These are phyloP conservation scores for Lycocerus yunnanus DNA, from an alignment of 2,888 invertebrate species.

Conservation along the genomic window DNA sequence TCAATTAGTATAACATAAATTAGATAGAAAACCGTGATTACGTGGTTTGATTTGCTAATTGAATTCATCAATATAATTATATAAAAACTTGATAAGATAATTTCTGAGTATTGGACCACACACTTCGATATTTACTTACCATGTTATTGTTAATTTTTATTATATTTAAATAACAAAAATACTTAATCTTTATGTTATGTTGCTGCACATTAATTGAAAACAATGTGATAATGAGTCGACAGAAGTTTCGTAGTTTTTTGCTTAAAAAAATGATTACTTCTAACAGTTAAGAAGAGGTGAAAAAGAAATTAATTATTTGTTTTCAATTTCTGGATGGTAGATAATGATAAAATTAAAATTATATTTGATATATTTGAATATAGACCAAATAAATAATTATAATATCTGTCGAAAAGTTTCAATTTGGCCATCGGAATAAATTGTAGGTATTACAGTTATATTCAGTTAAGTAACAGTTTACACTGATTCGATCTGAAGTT, in stretches of 20 bases:
- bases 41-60: constrained; percentile 25
- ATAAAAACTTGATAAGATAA: constrained; percentile 37
- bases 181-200: too few relatives aligned
- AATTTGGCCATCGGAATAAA: background rate
- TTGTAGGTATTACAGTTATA: background rate
- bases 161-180: background rate
- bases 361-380: background rate
- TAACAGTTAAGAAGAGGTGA: too few relatives aligned
- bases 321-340: background rate
- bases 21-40: background rate
- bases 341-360: background rate
- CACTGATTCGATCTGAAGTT: background rate
- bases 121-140: constrained; percentile 10
- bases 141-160: background rate
- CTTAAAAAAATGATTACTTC: too few relatives aligned
- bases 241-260: too few relatives aligned
- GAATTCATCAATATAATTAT: constrained; percentile 42
- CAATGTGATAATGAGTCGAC: too few relatives aligned
- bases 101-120: constrained; percentile 23
- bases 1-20: constrained; percentile 25
- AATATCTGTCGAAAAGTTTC: background rate
- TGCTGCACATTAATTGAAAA: too few relatives aligned
- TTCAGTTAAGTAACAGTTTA: background rate
- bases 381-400: background rate
- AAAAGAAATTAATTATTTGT: too few relatives aligned